A percentile compares a stretch with the other conserved stretches of the same genome.
Evolutionary conservation across 2,113 vertebrate genomes (phyloP).

Genomic region (Corythornis cristatus): DNA sequence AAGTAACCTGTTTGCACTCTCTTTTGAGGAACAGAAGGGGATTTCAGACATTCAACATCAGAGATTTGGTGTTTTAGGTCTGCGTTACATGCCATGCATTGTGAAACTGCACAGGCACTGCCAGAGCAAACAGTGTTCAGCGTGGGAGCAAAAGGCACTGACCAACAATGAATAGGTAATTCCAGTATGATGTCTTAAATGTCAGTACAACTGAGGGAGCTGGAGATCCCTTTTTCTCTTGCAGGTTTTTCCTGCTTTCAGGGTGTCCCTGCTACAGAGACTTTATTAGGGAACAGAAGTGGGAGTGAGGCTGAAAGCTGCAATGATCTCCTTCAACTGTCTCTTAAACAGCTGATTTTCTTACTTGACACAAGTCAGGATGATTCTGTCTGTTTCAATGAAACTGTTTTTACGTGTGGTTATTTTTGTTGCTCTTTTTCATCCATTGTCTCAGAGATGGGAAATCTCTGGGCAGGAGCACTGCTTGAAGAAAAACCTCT

Average conservation of each 20-base stretch:
- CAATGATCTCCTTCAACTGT: not conserved
- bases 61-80: not conserved
- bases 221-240: not conserved
- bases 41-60: not conserved
- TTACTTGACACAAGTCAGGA: not conserved
- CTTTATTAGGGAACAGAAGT: not conserved
- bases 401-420: not conserved
- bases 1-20: not conserved
- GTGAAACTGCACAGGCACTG: not conserved
- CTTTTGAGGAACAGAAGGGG: not conserved
- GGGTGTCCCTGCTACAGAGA: not conserved
- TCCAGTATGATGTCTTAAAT: not conserved
- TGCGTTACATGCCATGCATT: not conserved
- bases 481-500: not conserved
- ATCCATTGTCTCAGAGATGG: slow-evolving; percentile 2
- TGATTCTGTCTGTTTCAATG: not conserved
- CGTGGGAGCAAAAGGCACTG: not conserved
- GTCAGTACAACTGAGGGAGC: not conserved
- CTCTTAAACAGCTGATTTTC: not conserved
- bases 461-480: not conserved
- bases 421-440: slow-evolving; percentile 32
- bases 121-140: not conserved
- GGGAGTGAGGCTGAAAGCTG: not conserved
- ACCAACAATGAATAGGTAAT: not conserved
- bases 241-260: not conserved